A percentile compares a stretch with the other conserved stretches of the same genome.
Conservation (phyloP, 2,113 vertebrate genomes). For the Atlantisia rogersi region DNA sequence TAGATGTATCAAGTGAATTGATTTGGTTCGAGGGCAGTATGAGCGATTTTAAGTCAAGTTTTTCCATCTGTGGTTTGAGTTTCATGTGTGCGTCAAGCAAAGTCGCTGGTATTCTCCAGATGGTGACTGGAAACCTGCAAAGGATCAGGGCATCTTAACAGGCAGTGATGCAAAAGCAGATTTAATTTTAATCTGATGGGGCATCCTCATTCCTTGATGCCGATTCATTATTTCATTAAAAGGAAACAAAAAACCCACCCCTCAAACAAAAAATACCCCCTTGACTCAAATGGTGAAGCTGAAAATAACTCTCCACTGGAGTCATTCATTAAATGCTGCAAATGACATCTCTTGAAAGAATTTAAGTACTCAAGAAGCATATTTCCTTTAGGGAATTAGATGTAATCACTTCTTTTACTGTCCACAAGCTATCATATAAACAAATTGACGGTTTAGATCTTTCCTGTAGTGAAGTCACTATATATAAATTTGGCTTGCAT, state of each 20-base stretch:
- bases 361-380: neutral
- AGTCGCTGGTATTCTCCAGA: neutral
- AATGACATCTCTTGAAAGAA: neutral
- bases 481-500: neutral
- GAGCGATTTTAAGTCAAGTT: neutral
- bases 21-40: fast-evolving
- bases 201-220: neutral
- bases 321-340: neutral
- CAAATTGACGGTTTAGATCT: neutral
- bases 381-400: neutral
- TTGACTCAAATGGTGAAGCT: neutral
- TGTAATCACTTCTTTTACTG: neutral
- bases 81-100: fast-evolving
- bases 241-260: too few species aligned
- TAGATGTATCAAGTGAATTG: fast-evolving
- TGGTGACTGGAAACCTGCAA: neutral
- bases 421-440: neutral
- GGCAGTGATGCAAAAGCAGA: neutral
- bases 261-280: neutral
- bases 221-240: neutral
- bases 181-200: neutral
- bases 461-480: neutral
- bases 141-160: fast-evolving
- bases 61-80: neutral
- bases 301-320: neutral